phyloP scores from a whole-genome alignment of 2,888 invertebrate species.

The Tipula vernalis region DNA sequence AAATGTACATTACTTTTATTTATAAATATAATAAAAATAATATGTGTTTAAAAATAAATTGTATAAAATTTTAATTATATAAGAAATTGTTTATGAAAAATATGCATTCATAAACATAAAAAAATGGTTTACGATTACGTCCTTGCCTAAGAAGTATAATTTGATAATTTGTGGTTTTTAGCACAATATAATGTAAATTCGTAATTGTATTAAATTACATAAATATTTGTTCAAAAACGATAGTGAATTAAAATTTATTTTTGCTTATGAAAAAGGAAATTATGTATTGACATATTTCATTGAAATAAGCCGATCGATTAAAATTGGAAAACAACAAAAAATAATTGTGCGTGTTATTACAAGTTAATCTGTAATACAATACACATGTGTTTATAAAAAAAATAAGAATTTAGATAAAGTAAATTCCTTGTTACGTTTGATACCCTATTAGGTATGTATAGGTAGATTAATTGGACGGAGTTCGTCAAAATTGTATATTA shows the following conservation, averaged over 20 bases:
- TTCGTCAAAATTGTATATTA: not conserved
- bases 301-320: conserved; percentile 6
- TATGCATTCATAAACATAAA: not conserved
- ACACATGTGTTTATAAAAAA: not conserved
- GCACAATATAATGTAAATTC: not conserved
- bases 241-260: not conserved
- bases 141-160: not conserved
- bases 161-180: not conserved
- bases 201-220: not conserved
- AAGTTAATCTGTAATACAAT: not conserved
- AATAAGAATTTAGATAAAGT: not conserved
- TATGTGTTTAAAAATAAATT: not conserved
- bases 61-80: not conserved
- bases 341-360: not conserved
- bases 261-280: not conserved
- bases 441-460: not conserved
- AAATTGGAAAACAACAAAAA: not conserved
- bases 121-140: not conserved
- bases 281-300: not conserved
- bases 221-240: not conserved
- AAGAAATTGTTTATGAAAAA: not conserved
- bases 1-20: not conserved
- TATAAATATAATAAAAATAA: not conserved
- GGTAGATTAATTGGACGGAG: not conserved
- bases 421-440: not conserved